Conservation (phyloP, 2,888 invertebrate species). For the Alviniconcha strummeri region DNA sequence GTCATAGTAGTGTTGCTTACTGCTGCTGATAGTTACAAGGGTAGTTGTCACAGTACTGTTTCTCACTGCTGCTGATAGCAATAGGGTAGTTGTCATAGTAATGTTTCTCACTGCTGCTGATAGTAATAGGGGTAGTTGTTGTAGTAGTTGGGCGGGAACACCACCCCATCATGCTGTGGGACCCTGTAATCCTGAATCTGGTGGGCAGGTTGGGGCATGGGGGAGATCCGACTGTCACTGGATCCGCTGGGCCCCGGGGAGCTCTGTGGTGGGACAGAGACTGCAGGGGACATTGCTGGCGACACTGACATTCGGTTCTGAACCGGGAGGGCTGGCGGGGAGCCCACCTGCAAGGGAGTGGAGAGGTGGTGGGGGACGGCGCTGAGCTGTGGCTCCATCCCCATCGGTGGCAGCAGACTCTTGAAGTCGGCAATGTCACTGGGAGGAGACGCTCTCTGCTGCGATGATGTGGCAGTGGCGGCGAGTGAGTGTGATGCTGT, state of each 20-base stretch:
- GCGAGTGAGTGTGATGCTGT: not conserved
- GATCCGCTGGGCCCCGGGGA: slow-evolving; percentile 1
- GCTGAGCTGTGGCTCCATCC: not conserved
- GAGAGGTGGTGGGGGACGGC: not conserved
- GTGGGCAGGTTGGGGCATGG: slow-evolving; percentile 12
- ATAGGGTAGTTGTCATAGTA: not conserved
- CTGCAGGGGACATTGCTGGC: not conserved
- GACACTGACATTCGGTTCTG: not conserved
- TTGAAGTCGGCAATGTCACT: not conserved
- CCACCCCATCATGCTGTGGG: not conserved
- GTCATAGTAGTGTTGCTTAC: too few species aligned
- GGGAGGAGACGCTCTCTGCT: not conserved
- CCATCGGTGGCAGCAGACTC: not conserved
- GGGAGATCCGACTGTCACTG: not conserved
- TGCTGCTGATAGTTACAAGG: too few species aligned
- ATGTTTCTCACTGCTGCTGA: slow-evolving; percentile 1
- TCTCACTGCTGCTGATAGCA: too few species aligned
- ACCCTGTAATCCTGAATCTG: slow-evolving; percentile 13
- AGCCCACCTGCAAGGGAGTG: not conserved
- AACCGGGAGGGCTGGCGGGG: not conserved
- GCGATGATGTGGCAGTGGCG: not conserved
- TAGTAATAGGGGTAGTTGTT: slow-evolving; percentile 4
- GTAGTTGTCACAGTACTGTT: too few species aligned
- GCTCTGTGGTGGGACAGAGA: not conserved
- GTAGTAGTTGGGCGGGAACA: slow-evolving; percentile 16